Conservation (phyloP, 2,113 vertebrate genomes). For the Sclerurus mexicanus region DNA sequence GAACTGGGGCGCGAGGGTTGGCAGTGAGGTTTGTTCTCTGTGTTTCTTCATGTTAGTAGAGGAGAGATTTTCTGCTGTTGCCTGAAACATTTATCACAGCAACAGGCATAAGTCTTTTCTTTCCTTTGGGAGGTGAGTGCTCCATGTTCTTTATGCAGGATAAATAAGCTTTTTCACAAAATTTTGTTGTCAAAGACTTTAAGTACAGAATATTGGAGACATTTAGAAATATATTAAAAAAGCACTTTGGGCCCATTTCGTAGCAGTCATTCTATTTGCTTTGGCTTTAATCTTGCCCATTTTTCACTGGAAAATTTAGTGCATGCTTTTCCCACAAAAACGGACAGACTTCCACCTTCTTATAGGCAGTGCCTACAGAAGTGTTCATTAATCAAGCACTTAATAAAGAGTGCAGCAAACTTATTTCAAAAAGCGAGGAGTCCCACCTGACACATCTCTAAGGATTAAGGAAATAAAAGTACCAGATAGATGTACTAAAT, state of each 20-base stretch:
- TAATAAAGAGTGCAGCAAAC: not conserved
- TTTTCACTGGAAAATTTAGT: not conserved
- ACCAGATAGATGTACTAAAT: not conserved
- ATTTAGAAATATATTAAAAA: conserved; percentile 3
- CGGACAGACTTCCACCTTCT: not conserved
- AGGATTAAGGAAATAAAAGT: not conserved
- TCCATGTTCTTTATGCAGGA: conserved; percentile 12
- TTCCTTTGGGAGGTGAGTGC: conserved; percentile 1
- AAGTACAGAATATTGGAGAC: conserved; percentile 17
- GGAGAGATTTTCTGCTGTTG: not conserved
- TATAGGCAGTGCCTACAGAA: not conserved
- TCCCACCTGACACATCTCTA: not conserved
- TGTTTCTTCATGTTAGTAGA: not conserved
- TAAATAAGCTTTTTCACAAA: conserved; percentile 44
- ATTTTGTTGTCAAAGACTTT: conserved; percentile 48
- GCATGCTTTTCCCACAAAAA: not conserved
- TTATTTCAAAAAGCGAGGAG: not conserved
- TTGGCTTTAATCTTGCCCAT: not conserved
- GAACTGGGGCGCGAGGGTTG: not conserved
- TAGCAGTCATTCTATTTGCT: not conserved
- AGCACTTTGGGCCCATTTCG: not conserved
- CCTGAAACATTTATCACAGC: conserved; percentile 16
- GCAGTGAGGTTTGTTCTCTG: not conserved
- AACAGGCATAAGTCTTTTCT: not conserved
- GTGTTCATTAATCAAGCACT: not conserved